These are phyloP conservation scores for Ferrisia virgata DNA, from an alignment of 2,888 invertebrate genomes.

Conservation along the genomic window DNA sequence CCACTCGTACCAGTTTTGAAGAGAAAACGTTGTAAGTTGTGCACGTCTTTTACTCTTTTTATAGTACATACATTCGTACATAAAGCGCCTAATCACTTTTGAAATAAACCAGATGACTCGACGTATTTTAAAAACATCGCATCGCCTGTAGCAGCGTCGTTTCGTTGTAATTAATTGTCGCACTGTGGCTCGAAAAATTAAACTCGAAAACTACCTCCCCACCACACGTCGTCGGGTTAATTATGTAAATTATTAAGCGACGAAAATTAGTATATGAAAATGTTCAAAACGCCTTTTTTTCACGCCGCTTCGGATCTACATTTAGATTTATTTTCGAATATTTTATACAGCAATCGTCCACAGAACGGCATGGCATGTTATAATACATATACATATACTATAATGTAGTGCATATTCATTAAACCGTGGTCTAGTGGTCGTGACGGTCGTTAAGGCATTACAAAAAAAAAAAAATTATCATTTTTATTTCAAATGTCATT, in stretches of 20 bases:
- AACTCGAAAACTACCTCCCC: neutral
- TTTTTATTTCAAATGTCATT: slow-evolving; percentile 13
- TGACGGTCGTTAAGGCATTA: neutral
- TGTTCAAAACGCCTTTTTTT: neutral
- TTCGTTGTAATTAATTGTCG: neutral
- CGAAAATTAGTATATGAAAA: neutral
- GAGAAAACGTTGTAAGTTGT: neutral
- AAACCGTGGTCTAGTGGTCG: neutral
- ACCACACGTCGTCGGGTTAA: too few relatives aligned
- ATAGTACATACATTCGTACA: too few relatives aligned
- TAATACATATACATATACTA: too few relatives aligned
- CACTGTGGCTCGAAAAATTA: neutral
- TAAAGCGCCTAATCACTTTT: neutral
- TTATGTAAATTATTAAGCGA: neutral
- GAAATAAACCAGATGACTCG: neutral
- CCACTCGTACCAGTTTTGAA: neutral
- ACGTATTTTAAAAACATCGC: neutral
- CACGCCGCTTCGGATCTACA: neutral
- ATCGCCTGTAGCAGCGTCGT: neutral
- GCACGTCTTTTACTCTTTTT: neutral
- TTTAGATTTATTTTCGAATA: neutral
- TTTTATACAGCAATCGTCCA: neutral
- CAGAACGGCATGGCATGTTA: too few relatives aligned
- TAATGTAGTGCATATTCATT: neutral
- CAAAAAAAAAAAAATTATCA: neutral